Conservation (phyloP, 2,113 vertebrate species). For the Lampris incognitus region DNA sequence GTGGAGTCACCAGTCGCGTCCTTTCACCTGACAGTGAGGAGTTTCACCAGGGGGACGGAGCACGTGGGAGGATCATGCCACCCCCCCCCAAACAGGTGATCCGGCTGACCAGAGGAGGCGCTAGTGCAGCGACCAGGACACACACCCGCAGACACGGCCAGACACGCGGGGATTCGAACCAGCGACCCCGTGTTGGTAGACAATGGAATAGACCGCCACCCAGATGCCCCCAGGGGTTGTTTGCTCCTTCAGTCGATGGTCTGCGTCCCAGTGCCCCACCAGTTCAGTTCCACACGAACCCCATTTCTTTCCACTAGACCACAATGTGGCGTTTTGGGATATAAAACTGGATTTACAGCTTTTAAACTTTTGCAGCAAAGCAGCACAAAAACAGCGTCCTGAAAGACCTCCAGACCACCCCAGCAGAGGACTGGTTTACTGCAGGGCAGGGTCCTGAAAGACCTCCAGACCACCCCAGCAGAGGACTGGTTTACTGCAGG, state of each 20-base stretch:
- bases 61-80: too few relatives aligned
- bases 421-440: conserved; percentile 41
- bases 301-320: conserved; percentile 16
- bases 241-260: conserved; percentile 11
- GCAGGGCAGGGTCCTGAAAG: conserved; percentile 63
- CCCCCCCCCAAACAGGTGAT: too few relatives aligned
- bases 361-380: conserved; percentile 15
- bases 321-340: neutral
- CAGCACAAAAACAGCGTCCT: conserved; percentile 65
- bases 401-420: conserved; percentile 27
- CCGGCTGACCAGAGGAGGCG: too few relatives aligned
- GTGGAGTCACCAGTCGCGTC: too few relatives aligned
- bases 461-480: conserved; percentile 42
- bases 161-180: too few relatives aligned
- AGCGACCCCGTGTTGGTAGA: too few relatives aligned
- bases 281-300: conserved; percentile 28
- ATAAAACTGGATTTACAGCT: neutral
- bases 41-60: too few relatives aligned
- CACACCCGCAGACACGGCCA: too few relatives aligned
- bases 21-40: too few relatives aligned
- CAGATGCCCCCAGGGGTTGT: neutral
- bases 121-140: too few relatives aligned
- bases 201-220: too few relatives aligned
- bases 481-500: conserved; percentile 44
- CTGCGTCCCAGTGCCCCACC: conserved; percentile 18